Base-by-base conservation (phyloP, 2,888 invertebrate genomes). In the Mycalesis mineus region DNA sequence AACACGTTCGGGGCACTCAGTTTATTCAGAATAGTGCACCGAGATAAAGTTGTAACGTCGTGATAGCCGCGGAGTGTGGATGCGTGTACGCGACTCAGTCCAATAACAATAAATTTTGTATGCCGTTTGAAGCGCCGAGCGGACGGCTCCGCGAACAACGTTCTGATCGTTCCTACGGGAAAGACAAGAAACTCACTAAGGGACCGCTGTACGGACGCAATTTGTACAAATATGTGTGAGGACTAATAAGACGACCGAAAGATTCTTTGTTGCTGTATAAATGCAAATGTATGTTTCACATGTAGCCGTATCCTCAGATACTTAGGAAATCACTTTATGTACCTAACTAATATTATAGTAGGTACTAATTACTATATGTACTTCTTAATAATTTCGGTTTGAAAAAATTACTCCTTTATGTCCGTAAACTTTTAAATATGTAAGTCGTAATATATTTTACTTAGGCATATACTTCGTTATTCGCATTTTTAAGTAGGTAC, bases 21-120 rank as follows among this genome's bases (percentile, higher is more conserved):
- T 61, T 61, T 64, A 64, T 64, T 61, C 68, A 66, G 75, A 73
- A 75, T 75, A 73, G 67, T 65, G 67, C 64, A 63, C 61, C 52
- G 62, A 74, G 88, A 90, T 90, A 88, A 89, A 85, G 85, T 86
- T 84, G 88, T 87, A 76, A 61, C 60, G 77, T 80, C 84, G 82
- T 85, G 88, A 88, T 89, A 88, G 82, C 78, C 81, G 84, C 84
- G 84, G 79, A 89, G 89, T 88, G 88, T 78, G 86, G 88, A 89
- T 89, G 88, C 88, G 74, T 89, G 88, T 89, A 82, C 83, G 85
- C 80, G 82, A 76, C 80, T 77, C 78, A 77, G 69, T 66, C 84
- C 88, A 87, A 90, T 90, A 90, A 90, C 89, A 86, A 90, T 90
- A 90, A 90, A 90, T 90, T 84, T 81, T 71, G 75, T 77, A 67